These are phyloP conservation scores for Sphyrna mokarran DNA, from an alignment of 2,113 vertebrate genomes.

Conservation along the genomic window DNA sequence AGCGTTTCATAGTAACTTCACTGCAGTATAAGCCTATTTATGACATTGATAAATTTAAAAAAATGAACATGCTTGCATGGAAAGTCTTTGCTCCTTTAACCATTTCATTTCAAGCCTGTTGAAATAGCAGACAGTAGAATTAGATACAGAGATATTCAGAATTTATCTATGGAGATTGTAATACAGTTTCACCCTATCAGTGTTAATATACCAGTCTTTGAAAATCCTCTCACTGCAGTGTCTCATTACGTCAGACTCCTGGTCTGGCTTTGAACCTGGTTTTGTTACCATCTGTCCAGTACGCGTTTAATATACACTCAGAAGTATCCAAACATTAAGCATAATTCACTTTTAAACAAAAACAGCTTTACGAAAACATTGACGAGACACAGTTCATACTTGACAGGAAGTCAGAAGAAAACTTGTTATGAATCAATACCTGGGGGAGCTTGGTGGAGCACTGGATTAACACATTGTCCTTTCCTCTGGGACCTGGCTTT, in stretches of 20 bases:
- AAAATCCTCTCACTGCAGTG: neutral
- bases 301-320: neutral
- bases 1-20: too few species aligned
- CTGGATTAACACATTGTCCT: slow-evolving; percentile 18
- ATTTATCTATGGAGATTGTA: neutral
- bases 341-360: slow-evolving; percentile 5
- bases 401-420: slow-evolving; percentile 10
- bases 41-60: too few species aligned
- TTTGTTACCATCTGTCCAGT: neutral
- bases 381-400: neutral
- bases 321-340: neutral
- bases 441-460: neutral
- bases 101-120: neutral
- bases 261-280: neutral
- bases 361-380: slow-evolving; percentile 5
- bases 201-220: neutral
- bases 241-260: neutral
- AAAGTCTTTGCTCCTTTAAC: neutral
- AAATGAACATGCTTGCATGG: neutral
- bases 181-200: neutral
- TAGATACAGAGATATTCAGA: neutral
- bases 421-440: slow-evolving; percentile 15
- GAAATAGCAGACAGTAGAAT: neutral
- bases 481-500: neutral
- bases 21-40: too few species aligned